A percentile compares a stretch with the other conserved stretches of the same genome.
These are phyloP conservation scores for Galagoides demidoff DNA, from an alignment of 2,797 vertebrate genomes.

Conservation along the genomic window DNA sequence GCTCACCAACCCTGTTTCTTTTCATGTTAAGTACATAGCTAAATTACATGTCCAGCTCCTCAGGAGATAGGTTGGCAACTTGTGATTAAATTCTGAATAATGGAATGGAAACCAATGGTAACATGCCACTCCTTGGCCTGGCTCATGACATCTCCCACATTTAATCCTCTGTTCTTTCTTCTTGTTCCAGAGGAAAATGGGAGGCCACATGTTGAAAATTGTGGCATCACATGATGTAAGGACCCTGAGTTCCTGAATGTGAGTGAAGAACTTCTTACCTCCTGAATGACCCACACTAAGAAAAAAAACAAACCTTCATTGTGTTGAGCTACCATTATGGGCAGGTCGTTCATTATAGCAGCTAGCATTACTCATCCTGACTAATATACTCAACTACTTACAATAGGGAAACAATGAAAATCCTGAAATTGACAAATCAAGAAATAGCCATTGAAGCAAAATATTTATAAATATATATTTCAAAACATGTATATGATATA, in stretches of 20 bases:
- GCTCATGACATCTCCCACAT: background rate
- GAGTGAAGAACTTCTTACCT: background rate
- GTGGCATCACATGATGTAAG: background rate
- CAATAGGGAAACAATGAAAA: background rate
- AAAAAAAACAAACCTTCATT: background rate
- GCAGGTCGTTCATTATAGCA: background rate
- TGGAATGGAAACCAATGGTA: background rate
- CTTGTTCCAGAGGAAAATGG: background rate
- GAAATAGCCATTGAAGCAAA: background rate
- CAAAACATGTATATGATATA: background rate
- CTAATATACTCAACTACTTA: background rate
- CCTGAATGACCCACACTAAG: background rate
- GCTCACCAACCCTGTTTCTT: background rate
- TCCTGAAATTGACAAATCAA: background rate
- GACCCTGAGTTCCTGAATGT: background rate
- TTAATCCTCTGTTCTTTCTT: background rate
- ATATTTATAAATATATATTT: background rate
- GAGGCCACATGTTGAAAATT: background rate
- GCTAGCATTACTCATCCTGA: background rate
- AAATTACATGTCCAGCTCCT: background rate
- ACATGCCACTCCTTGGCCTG: background rate
- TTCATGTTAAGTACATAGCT: background rate
- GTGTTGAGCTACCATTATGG: background rate
- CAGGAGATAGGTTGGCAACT: background rate
- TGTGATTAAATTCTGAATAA: no score